Conservation (phyloP, 2,113 vertebrate species). For the Phrynosoma blainvillii region DNA sequence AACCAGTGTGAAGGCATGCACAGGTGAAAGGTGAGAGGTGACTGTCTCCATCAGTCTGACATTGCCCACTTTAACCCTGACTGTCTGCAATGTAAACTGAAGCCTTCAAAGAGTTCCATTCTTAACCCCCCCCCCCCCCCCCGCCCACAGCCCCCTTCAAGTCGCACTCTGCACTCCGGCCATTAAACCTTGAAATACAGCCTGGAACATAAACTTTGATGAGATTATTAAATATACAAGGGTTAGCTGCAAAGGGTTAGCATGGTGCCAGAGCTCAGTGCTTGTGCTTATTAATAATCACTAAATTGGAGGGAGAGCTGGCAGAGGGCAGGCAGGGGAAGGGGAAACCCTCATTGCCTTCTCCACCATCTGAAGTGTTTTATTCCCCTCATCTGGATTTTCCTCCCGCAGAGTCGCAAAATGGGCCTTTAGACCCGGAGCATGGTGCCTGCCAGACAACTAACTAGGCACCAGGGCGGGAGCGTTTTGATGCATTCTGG, state of each 20-base stretch:
- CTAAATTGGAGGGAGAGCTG: constrained; percentile 66
- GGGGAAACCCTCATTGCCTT: constrained; percentile 28
- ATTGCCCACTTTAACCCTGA: constrained; percentile 2
- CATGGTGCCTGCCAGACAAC: constrained; percentile 56
- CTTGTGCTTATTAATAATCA: constrained; percentile 67
- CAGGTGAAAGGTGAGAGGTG: constrained; percentile 24
- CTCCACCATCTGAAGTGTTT: constrained; percentile 54
- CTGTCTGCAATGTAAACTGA: constrained; percentile 34
- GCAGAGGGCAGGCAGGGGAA: constrained; percentile 54
- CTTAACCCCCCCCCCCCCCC: background rate
- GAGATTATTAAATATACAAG: constrained; percentile 70
- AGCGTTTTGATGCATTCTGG: constrained; percentile 65
- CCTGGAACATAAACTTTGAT: constrained; percentile 64
- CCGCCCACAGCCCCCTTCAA: background rate
- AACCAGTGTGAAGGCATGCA: background rate
- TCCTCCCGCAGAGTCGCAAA: constrained; percentile 63
- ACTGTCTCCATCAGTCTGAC: constrained; percentile 9
- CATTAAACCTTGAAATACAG: constrained; percentile 68
- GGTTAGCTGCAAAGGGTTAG: constrained; percentile 57
- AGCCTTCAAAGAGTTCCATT: constrained; percentile 33
- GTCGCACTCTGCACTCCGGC: constrained; percentile 30
- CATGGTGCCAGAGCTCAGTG: constrained; percentile 53
- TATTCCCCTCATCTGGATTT: constrained; percentile 63
- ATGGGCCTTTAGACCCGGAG: constrained; percentile 38
- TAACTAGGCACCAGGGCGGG: constrained; percentile 54